Base-by-base conservation (phyloP, 2,888 invertebrate species). In the Drosophila colorata region DNA sequence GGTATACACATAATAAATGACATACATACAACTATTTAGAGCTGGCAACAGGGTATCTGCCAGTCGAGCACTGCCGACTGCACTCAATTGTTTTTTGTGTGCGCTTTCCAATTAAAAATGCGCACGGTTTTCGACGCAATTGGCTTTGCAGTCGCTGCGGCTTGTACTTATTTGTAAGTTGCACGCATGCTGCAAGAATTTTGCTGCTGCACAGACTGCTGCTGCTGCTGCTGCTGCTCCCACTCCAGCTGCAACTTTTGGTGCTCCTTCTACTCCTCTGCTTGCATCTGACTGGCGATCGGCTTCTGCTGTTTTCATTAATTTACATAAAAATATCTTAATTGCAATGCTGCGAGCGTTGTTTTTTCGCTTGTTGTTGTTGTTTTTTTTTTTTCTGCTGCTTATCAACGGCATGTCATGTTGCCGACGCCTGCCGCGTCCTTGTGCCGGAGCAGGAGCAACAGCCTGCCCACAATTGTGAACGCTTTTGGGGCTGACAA, bases 301-400 rank as follows among this genome's bases (percentile, higher is more conserved):
- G 40, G 35, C 67, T 37, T 38, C 43, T 28, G 18, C 52, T 63
- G 53, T 52, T 70, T 79, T 70, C 73, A 78, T 80, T 88, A 74
- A 88, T 85, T 85, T 85, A 87, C 89, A 85, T 85, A 85, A 88
- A 83, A 85, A 88, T 88, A 88, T 88, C 89, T 85, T 85, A 88
- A 88, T 85, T 88, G 89, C 87, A 58, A 73, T 60, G 53, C 69
- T 44, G 61, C 46, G 48, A 52, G 52, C 20, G 25, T 44, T 25
- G 11, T 41, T 20, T 37, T 13, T 37, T n/a, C 14, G 14, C 43
- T n/a, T 7, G 13, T n/a, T 3, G 3, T 31, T 16, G 14, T 37
- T 28, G 37, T 37, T 44, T 28, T 13, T 59, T 44, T 14, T 57
- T 46, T 56, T 64, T 23, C 33, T 52, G 40, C 31, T 78, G 48